Conservation (phyloP, 2,113 vertebrate species). For the Myocastor coypus region DNA sequence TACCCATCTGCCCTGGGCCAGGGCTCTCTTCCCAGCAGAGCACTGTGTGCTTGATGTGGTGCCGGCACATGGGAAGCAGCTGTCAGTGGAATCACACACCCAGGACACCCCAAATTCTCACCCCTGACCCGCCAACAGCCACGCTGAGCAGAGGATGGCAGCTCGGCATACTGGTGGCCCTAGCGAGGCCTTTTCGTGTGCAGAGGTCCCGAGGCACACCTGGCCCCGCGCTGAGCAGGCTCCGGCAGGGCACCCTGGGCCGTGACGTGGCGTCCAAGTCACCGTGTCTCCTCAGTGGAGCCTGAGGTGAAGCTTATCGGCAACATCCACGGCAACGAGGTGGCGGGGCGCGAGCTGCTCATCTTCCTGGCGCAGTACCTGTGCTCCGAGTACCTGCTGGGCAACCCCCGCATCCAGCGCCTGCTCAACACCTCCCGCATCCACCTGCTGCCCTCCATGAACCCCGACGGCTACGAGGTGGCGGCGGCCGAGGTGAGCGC, state of each 20-base stretch:
- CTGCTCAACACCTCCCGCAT: slow-evolving; percentile 96
- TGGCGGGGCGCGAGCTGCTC: slow-evolving; percentile 94
- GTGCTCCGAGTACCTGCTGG: slow-evolving; percentile 95
- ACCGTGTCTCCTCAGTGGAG: slow-evolving; percentile 89
- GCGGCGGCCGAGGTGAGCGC: slow-evolving; percentile 96
- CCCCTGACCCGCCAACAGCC: accelerated
- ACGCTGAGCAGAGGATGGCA: accelerated
- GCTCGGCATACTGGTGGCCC: neutral
- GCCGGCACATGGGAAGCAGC: accelerated
- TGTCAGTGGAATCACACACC: too few relatives aligned
- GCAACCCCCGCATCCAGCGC: slow-evolving; percentile 92
- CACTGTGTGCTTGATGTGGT: neutral
- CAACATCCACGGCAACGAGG: slow-evolving; percentile 99
- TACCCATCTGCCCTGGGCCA: accelerated
- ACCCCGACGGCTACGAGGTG: slow-evolving; percentile 97
- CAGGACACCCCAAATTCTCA: accelerated
- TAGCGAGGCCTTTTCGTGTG: neutral
- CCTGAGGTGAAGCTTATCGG: slow-evolving; percentile 96
- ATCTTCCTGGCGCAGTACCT: slow-evolving; percentile 95
- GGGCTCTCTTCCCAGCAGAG: neutral
- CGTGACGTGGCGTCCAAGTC: neutral
- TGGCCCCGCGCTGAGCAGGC: neutral
- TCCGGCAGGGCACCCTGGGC: neutral
- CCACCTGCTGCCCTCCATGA: slow-evolving; percentile 97
- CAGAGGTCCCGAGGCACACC: neutral